Evolutionary conservation across 1,140 invertebrate genomes (phyloP), one percentile per base, ranked within the genome.

Genomic region (Hylyphantes graminicola): DNA sequence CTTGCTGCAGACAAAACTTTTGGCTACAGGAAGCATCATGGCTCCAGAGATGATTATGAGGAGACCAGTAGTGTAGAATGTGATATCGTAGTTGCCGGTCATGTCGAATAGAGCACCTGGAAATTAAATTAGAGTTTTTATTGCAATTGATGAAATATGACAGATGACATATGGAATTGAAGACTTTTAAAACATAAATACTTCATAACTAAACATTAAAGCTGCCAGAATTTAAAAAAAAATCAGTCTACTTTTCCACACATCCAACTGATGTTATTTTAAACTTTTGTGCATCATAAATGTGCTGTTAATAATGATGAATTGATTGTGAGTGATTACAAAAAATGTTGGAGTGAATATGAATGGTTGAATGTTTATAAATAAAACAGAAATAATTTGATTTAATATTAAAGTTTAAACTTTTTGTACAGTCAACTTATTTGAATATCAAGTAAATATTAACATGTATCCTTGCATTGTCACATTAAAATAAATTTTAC

Each of bases 31-130:
- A 19, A 95, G 90, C 65, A 97, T 89, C 77, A 97, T 93, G 19
- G 93, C 86, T 7, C 96, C 97, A 78, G 96, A 97, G 17, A 97
- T 85, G 57, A 93, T 93, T 79, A 97, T 95, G 89, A 96, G 96
- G 63, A 95, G 91, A 7, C 96, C 96, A 21, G 95, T 94, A 78
- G 95, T 89, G 90, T 95, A 96, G 90, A 97, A 97, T 0, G 96
- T 94, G n/a, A 94, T 89, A 87, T 95, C 92, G 90, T 96, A 96
- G 9, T 91, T 92, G 53, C 92, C 93, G 0, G 94, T 95, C 7
- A 94, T 90, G 88, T 96, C 95, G 89, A 93, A 94, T 8, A 96
- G 89, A 93, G 93, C 95, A 50, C 95, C 95, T 95, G 89, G 85
- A 88, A 86, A 87, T 87, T 48, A 64, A 17, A 85, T 54, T 74